phyloP scores from a whole-genome alignment of 2,797 vertebrate species.

The Sandelia bainsii region DNA sequence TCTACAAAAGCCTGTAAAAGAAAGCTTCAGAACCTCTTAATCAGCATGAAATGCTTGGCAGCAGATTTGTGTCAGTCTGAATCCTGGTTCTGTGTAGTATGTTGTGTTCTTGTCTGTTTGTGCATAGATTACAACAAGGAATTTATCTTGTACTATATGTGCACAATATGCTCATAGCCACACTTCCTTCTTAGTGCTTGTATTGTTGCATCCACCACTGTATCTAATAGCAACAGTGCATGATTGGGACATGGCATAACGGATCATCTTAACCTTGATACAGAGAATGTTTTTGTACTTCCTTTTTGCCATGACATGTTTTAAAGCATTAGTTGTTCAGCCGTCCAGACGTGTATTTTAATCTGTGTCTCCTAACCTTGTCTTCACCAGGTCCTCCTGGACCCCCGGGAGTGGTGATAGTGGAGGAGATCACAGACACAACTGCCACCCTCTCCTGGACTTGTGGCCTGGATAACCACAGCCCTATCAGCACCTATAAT shows the following conservation, averaged over 20 bases:
- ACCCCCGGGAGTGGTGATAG: constrained; percentile 95
- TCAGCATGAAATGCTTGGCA: constrained; percentile 61
- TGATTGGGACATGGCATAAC: constrained; percentile 34
- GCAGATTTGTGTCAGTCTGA: constrained; percentile 50
- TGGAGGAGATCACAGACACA: constrained; percentile 95
- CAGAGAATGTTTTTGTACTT: constrained; percentile 17
- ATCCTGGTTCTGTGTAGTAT: constrained; percentile 48
- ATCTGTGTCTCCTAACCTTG: constrained; percentile 23
- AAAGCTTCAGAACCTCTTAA: constrained; percentile 45
- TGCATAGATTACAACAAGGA: constrained; percentile 49
- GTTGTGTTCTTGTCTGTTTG: constrained; percentile 47
- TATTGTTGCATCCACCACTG: constrained; percentile 43
- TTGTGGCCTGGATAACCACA: constrained; percentile 95
- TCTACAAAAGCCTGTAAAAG: constrained; percentile 31
- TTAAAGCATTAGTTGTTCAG: constrained; percentile 9
- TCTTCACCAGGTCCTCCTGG: constrained; percentile 91
- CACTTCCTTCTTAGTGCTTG: constrained; percentile 31
- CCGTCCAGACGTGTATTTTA: constrained; percentile 39
- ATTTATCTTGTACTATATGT: constrained; percentile 28
- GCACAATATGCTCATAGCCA: constrained; percentile 20
- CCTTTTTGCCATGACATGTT: constrained; percentile 16
- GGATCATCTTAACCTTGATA: constrained; percentile 14
- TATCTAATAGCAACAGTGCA: constrained; percentile 33
- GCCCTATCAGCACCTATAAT: constrained; percentile 94
- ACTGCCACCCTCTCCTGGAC: constrained; percentile 97